These are phyloP conservation scores for Dasypus novemcinctus DNA, from an alignment of 2,113 vertebrate genomes.

Conservation along the genomic window DNA sequence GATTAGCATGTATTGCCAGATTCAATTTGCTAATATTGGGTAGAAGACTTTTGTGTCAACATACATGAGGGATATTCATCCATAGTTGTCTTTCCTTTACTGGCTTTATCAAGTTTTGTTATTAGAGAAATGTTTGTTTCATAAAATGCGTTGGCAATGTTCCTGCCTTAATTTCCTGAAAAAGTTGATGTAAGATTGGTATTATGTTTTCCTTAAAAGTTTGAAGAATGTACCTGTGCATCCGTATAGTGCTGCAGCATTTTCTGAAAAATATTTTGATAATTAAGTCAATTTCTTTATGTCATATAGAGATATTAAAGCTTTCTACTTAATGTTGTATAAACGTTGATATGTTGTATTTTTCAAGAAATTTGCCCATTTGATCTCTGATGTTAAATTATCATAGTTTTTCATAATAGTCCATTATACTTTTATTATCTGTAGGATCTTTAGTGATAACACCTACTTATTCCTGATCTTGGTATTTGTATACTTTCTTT, in stretches of 20 bases:
- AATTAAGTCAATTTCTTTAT: background rate
- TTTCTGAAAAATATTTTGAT: no score
- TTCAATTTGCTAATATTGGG: background rate
- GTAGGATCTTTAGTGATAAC: no score
- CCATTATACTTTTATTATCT: no score
- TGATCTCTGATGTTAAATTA: no score
- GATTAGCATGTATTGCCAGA: background rate
- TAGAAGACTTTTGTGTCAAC: background rate
- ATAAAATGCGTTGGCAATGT: background rate
- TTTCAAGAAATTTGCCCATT: background rate
- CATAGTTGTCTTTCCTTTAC: no score
- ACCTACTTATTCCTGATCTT: no score
- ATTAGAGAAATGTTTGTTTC: background rate
- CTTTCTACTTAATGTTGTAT: background rate
- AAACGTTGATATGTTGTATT: background rate
- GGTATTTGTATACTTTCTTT: no score
- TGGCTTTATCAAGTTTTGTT: background rate
- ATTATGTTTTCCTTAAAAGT: background rate
- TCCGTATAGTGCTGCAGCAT: background rate
- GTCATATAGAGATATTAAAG: background rate
- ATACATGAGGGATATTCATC: no score
- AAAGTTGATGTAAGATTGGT: background rate
- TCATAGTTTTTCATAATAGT: no score
- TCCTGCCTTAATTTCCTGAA: background rate
- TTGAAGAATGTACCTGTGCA: background rate